Evolutionary conservation across 2,888 invertebrate species (phyloP).

Genomic region (Ochlodes sylvanus): DNA sequence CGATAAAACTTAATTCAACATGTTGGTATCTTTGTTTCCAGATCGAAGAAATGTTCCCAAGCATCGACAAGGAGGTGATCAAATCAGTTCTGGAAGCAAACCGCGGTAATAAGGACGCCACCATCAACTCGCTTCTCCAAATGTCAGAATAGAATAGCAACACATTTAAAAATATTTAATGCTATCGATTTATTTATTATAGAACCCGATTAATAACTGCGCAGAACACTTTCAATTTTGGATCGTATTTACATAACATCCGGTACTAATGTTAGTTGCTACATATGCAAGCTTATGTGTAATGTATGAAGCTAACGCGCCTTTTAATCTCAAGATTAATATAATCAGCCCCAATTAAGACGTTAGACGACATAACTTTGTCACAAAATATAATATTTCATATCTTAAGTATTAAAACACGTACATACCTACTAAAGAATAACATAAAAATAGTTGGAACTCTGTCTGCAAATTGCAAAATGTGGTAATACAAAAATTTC

Average conservation of each 20-base stretch:
- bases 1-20: not conserved
- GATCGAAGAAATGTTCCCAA: constrained; percentile 98
- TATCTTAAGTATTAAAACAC: no score
- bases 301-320: no score
- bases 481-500: no score
- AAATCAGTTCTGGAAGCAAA: constrained; percentile 96
- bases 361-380: no score
- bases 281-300: no score
- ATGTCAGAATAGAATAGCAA: constrained; percentile 88
- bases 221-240: not conserved
- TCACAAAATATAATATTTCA: no score
- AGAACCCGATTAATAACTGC: not conserved
- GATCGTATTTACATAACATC: not conserved
- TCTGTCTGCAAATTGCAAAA: no score
- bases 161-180: not conserved
- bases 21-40: constrained; percentile 61
- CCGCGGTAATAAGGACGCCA: constrained; percentile 94
- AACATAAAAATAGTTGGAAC: no score
- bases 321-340: no score
- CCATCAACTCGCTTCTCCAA: constrained; percentile 95
- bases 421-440: no score
- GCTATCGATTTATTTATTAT: not conserved
- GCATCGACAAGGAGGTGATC: constrained; percentile 96
- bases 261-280: not conserved
- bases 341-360: no score